phyloP scores from a whole-genome alignment of 2,888 invertebrate species.

The Tenthredo notha region DNA sequence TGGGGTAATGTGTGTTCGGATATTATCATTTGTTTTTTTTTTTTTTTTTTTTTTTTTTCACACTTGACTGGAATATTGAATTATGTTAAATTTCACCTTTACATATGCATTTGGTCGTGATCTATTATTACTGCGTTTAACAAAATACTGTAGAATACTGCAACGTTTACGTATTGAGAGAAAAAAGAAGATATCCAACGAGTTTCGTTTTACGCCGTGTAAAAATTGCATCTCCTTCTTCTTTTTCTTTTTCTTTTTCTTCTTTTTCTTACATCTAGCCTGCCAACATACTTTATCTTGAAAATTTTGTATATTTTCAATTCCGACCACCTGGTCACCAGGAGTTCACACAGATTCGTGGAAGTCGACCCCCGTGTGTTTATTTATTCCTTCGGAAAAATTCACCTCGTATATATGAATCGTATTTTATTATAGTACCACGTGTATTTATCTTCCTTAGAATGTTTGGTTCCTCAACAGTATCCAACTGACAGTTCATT shows the following conservation, averaged over 20 bases:
- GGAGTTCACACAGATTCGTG: neutral
- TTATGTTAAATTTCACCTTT: neutral
- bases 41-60: neutral
- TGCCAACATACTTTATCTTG: neutral
- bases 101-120: neutral
- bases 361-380: neutral
- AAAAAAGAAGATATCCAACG: neutral
- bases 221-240: neutral
- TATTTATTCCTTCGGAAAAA: neutral
- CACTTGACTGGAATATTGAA: neutral
- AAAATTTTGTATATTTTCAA: neutral
- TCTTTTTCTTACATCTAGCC: neutral
- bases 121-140: neutral
- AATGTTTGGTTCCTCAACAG: neutral
- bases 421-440: neutral
- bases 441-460: constrained; percentile 4
- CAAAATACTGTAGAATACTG: constrained; percentile 14
- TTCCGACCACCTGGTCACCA: neutral
- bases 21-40: neutral
- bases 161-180: neutral
- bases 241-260: neutral
- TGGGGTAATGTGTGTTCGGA: neutral
- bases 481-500: constrained; percentile 13
- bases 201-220: neutral
- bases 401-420: neutral